Evolutionary conservation across 2,113 vertebrate genomes (phyloP), one percentile per base, ranked within the genome.

Genomic region (Nematolebias whitei): DNA sequence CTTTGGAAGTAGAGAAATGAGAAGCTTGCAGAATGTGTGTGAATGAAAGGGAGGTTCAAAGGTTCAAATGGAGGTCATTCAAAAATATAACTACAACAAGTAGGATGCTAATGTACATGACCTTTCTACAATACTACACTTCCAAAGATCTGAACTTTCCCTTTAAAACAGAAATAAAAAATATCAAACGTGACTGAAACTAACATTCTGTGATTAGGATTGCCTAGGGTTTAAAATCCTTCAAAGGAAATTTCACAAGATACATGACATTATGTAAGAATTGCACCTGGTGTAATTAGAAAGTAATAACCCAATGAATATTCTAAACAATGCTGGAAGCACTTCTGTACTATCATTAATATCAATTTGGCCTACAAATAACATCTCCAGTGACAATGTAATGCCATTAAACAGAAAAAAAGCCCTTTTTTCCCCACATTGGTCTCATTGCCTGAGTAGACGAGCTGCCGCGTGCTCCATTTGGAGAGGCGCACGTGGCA

Each of bases 291-390:
- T 68, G 43, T 63, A 68, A 87, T 88, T 87, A 78, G 67, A 45
- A 79, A 78, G 81, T 64, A 83, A 81, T 78, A 84, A 71, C 55
- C 47, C 63, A 60, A 79, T 84, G 20, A 80, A 82, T 79, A 84
- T 80, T 70, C 29, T 24, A 62, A 61, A 63, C 16, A 45, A 19
- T 52, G 61, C 83, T 80, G 14, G 68, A 60, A 84, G 68, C 62
- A 3, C 49, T 73, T 82, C 63, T 18, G 54, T 49, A 48, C 65
- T 23, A 18, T 62, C 72, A 62, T 82, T 74, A 54, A 64, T 76
- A 70, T 39, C 11, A 75, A 64, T 85, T 78, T 59, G 26, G 10
- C 52, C 43, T 8, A 60, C 29, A 66, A 72, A 83, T 65, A 29
- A 6, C 29, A 67, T 79, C 63, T 60, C 22, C 45, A 20, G 41